Evolutionary conservation across 1,140 invertebrate species (phyloP).

Genomic region (Sitobion miscanthi): DNA sequence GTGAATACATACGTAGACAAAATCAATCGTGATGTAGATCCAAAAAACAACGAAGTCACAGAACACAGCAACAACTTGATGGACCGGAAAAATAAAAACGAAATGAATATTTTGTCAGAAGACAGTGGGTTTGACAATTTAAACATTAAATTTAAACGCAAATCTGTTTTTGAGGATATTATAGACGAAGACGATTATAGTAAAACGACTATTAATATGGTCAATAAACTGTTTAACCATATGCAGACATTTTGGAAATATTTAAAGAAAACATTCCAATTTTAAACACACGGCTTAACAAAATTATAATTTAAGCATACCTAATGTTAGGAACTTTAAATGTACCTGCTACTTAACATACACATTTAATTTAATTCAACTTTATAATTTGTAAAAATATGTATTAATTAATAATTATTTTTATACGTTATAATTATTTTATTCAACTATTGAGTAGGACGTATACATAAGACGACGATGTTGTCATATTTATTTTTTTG

Average conservation of each 20-base stretch:
- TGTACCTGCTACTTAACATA: not conserved
- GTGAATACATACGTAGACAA: constrained; percentile 34
- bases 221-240: constrained; percentile 9
- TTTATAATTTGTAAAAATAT: not conserved
- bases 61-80: not conserved
- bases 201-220: not conserved
- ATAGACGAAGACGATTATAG: not conserved
- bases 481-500: not conserved
- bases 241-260: constrained; percentile 40
- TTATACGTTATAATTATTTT: not conserved
- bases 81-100: not conserved
- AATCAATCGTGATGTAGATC: not conserved
- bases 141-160: constrained; percentile 21
- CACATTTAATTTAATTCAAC: not conserved
- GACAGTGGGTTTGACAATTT: not conserved
- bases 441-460: not conserved
- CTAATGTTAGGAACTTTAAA: not conserved
- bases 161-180: not conserved
- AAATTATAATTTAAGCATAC: not conserved
- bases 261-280: constrained; percentile 11
- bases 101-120: not conserved
- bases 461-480: not conserved
- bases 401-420: not conserved
- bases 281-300: not conserved
- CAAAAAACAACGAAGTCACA: constrained; percentile 19